A percentile compares a stretch with the other conserved stretches of the same genome.
phyloP scores from a whole-genome alignment of 2,113 vertebrate species.

The Lates calcarifer region DNA sequence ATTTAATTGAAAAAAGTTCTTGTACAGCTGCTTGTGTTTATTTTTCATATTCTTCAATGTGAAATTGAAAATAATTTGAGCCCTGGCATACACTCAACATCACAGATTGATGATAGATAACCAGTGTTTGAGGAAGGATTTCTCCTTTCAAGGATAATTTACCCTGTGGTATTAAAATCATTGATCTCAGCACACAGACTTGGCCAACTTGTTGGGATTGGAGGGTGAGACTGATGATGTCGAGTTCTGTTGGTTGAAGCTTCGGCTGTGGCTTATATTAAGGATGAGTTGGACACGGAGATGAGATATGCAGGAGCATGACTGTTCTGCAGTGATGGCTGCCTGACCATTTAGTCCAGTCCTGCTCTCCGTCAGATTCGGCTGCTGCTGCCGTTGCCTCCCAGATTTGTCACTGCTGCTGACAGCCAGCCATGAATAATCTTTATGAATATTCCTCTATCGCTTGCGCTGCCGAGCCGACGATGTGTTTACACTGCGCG shows the following conservation, averaged over 20 bases:
- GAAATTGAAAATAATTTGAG: constrained; percentile 5
- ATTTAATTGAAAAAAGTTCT: no score
- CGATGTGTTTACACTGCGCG: constrained; percentile 50
- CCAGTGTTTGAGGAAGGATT: constrained; percentile 19
- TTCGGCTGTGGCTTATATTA: constrained; percentile 26
- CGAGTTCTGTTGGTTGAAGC: constrained; percentile 1
- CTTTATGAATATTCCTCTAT: constrained; percentile 71
- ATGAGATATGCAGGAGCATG: constrained; percentile 58
- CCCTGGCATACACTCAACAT: constrained; percentile 3
- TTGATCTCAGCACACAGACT: constrained; percentile 27
- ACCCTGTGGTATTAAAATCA: constrained; percentile 18
- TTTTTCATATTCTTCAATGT: neutral
- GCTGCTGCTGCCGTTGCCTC: constrained; percentile 50
- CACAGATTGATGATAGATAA: constrained; percentile 47
- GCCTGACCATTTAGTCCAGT: constrained; percentile 58
- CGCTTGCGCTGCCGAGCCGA: constrained; percentile 21
- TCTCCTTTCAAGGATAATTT: constrained; percentile 50
- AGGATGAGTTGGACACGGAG: constrained; percentile 27
- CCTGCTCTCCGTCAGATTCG: constrained; percentile 45
- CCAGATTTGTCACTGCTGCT: constrained; percentile 55
- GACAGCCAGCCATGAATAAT: constrained; percentile 70
- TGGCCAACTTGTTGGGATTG: constrained; percentile 8
- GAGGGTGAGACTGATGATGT: constrained; percentile 58
- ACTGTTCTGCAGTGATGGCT: constrained; percentile 55
- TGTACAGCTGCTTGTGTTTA: neutral